Base-by-base conservation (phyloP, 2,888 invertebrate species). In the Epistrophella euchroma region DNA sequence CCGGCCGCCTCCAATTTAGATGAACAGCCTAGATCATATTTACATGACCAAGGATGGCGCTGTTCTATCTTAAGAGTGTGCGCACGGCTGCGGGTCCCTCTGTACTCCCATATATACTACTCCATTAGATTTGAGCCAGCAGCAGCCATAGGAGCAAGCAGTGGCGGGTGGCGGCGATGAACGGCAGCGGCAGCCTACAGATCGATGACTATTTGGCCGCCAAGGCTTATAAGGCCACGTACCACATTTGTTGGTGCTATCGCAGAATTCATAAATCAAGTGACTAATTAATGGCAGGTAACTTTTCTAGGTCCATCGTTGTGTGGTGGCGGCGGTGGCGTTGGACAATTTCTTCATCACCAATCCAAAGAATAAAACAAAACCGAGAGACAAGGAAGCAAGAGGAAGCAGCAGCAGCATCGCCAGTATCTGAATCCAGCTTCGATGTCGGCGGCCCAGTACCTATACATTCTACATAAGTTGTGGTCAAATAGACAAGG, bases 221-320 rank as follows among this genome's bases (percentile, higher is more conserved):
- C 60, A 74, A 22, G 71, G 81, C 88, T 78, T 88, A 88, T 88
- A 88, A 88, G 88, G 88, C 85, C 75, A 83, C 86, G 86, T 86
- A 79, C 82, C 80, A 79, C 80, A 81, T 81, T 83, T 84, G 88
- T 78, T 86, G 86, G 86, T 86, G 88, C 83, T 89, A 89, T 89
- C 89, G 86, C 88, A 87, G 87, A 88, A 89, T 89, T 88, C 88
- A 89, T 89, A 89, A 89, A 89, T 89, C 89, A 89, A 89, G 88
- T 85, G 88, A 88, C 88, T 88, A 88, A 88, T 88, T 88, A 88
- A 88, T 88, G 88, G 88, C 86, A 88, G 88, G 85, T 88, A 88
- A 88, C 79, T 77, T 80, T 77, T 80, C 80, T 86, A 86, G 77
- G 71, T 70, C 60, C 78, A 75, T 58, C 55, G 75, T 45, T 66